Conservation (phyloP, 1,140 invertebrate species). For the Papilio polyxenes region DNA sequence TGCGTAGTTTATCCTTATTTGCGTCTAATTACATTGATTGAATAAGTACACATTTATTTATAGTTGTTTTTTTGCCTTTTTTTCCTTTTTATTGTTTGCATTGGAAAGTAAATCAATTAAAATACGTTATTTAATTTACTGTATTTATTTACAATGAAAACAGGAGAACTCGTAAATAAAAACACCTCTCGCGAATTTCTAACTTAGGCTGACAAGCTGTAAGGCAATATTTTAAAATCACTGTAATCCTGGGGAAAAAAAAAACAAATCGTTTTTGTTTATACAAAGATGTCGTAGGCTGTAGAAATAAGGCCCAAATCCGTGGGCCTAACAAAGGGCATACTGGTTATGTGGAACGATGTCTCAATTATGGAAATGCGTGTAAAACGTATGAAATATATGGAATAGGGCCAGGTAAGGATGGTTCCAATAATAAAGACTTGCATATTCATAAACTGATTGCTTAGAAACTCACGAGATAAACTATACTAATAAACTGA, state of each 20-base stretch:
- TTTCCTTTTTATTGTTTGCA: no score
- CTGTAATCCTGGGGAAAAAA: no score
- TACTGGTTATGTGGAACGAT: conserved; percentile 43
- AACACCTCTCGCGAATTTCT: no score
- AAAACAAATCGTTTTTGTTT: background rate
- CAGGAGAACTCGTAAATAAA: no score
- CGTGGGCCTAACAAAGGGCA: conserved; percentile 21
- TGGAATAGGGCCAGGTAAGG: conserved; percentile 55
- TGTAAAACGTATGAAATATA: conserved; percentile 65
- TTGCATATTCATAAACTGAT: conserved; percentile 59
- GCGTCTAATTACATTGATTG: background rate
- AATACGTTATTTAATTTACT: no score
- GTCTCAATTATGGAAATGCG: conserved; percentile 62
- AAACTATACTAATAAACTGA: conserved; percentile 34
- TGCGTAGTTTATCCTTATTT: conserved; percentile 7
- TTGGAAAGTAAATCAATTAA: no score
- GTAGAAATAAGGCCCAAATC: background rate
- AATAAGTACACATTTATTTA: background rate
- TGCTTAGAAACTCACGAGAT: conserved; percentile 50
- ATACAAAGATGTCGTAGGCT: background rate
- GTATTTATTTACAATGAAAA: no score
- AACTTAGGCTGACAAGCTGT: no score
- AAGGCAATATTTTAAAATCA: no score
- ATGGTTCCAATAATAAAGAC: conserved; percentile 43
- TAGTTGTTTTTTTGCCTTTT: background rate